A percentile compares a stretch with the other conserved stretches of the same genome.
These are phyloP conservation scores for Grapholita molesta DNA, from an alignment of 1,140 invertebrate genomes.

Conservation along the genomic window DNA sequence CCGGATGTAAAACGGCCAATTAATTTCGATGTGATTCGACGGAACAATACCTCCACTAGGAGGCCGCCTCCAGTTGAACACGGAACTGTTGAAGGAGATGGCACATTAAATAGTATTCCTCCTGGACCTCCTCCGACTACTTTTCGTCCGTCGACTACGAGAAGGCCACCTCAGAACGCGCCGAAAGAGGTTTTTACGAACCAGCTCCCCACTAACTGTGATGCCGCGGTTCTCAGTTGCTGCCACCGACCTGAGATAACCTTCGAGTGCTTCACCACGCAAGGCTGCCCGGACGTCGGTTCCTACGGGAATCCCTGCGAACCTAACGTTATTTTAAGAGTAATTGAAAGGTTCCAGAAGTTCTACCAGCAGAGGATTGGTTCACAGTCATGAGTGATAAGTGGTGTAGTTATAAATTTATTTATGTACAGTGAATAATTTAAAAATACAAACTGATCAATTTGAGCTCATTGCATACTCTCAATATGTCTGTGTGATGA, in stretches of 20 bases:
- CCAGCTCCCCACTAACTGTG: constrained; percentile 75
- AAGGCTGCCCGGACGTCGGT: constrained; percentile 81
- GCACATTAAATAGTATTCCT: background rate
- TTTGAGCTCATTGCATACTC: too few relatives aligned
- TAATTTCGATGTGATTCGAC: constrained; percentile 33
- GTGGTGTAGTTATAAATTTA: background rate
- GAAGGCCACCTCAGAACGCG: constrained; percentile 26
- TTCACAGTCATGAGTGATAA: constrained; percentile 11
- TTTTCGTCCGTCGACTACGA: constrained; percentile 6
- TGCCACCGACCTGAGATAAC: constrained; percentile 70
- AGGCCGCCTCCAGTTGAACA: constrained; percentile 28
- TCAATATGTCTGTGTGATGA: too few relatives aligned
- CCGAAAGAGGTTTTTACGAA: background rate
- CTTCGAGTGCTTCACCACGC: constrained; percentile 81
- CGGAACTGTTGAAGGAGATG: constrained; percentile 23
- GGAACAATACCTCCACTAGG: constrained; percentile 25
- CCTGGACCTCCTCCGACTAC: constrained; percentile 5
- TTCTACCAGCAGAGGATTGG: constrained; percentile 57
- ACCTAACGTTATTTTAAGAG: constrained; percentile 69
- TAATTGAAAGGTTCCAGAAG: constrained; percentile 68
- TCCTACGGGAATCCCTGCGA: constrained; percentile 82
- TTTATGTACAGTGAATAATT: background rate
- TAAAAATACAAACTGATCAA: too few relatives aligned
- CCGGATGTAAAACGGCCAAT: constrained; percentile 31
- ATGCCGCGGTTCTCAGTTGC: constrained; percentile 84